Evolutionary conservation across 2,888 invertebrate genomes (phyloP).

Genomic region (Limnephilus marmoratus): DNA sequence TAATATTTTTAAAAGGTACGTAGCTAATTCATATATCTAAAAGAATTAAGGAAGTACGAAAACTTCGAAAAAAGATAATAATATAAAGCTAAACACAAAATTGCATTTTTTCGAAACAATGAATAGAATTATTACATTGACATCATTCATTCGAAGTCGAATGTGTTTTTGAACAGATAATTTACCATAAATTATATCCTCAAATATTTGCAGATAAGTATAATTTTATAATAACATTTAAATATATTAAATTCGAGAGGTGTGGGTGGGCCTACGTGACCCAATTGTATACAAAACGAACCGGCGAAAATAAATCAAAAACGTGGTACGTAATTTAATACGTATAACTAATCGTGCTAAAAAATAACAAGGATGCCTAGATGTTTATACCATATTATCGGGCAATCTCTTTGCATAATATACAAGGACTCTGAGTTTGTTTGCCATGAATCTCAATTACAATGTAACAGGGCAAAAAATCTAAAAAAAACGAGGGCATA

Average conservation of each 20-base stretch:
- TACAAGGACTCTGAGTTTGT: constrained; percentile 28
- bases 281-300: constrained; percentile 17
- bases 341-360: constrained; percentile 5
- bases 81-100: not conserved
- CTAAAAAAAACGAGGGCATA: constrained; percentile 42
- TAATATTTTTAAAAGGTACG: not conserved
- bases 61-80: not conserved
- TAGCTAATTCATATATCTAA: not conserved
- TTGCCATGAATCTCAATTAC: constrained; percentile 40
- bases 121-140: not conserved
- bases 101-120: not conserved
- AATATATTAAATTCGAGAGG: constrained; percentile 23
- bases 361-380: constrained; percentile 38
- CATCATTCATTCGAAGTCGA: constrained; percentile 6
- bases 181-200: constrained; percentile 23
- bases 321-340: not conserved
- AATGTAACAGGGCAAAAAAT: not conserved
- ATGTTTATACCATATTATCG: constrained; percentile 21
- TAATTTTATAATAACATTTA: not conserved
- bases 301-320: constrained; percentile 21
- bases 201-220: constrained; percentile 3
- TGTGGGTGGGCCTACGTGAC: constrained; percentile 33
- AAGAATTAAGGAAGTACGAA: not conserved
- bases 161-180: not conserved
- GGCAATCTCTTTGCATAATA: constrained; percentile 15